Base-by-base conservation (phyloP, 2,797 vertebrate genomes). In the Phalanger gymnotis region DNA sequence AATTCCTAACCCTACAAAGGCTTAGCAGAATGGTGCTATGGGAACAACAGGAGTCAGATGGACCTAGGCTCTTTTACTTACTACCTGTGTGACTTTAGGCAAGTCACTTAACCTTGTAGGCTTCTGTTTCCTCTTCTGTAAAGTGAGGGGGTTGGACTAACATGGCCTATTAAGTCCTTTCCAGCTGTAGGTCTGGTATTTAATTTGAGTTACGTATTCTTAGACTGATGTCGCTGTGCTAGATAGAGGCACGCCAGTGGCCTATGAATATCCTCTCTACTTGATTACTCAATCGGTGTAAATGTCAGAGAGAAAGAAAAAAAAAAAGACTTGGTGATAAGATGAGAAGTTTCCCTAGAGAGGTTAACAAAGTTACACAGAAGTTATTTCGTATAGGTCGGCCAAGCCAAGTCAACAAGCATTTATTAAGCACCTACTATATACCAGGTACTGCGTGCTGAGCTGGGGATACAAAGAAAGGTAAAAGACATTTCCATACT, bases 191-290 rank as follows among this genome's bases (percentile, higher is more conserved):
- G 11, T 30, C 57, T 58, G 5, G 11, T 9, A 30, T 58, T 58
- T 2, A 58, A 30, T 58, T 58, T 58, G 57, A 58, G 28, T 58
- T 58, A 30, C 31, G 57, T 47, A 34, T 34, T 4, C 0, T 55
- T 90, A 52, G 4, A 31, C 93, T 96, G 95, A 93, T 92, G 95
- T 96, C 91, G 5, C 47, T n/a, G 56, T 52, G 54, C 92, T 90
- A 54, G 40, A 53, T 90, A 54, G 40, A 53, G 61, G 97, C 91
- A 90, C 28, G 81, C 96, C 95, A 96, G 92, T 95, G 94, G 91
- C 52, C 0, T 93, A 87, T 94, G 90, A 95, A 94, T 56, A 16
- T 19, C 81, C 89, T 30, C 54, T 16, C 0, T 94, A 90, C 95
- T 95, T 30, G n/a, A 93, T 95, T 96, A 40, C 53, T 55, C 90